Percentiles rank a stretch among this genome's conserved stretches.
Evolutionary conservation across 1,140 invertebrate species (phyloP).

Genomic region (Monomorium pharaonis): DNA sequence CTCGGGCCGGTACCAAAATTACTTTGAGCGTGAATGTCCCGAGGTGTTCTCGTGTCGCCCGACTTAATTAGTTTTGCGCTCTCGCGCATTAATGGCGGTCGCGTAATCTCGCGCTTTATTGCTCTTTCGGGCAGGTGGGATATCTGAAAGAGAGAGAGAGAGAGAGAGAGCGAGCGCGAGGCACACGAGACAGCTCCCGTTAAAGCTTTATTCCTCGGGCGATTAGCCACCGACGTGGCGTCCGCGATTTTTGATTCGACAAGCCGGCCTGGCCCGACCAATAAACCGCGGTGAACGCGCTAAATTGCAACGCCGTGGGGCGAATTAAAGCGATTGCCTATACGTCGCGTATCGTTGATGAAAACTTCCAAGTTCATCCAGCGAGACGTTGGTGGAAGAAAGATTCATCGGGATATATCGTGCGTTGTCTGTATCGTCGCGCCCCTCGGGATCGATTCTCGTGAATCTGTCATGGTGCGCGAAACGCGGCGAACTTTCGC

Average conservation of each 20-base stretch:
- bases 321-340: conserved; percentile 44
- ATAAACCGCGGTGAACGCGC: conserved; percentile 42
- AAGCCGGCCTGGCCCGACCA: conserved; percentile 2
- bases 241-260: conserved; percentile 56
- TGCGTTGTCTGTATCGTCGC: background rate
- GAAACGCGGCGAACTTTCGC: conserved; percentile 10
- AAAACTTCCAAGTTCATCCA: conserved; percentile 31
- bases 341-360: background rate
- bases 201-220: conserved; percentile 53
- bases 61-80: conserved; percentile 80
- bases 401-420: background rate
- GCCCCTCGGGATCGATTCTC: background rate
- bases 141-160: background rate
- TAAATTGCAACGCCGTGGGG: conserved; percentile 59
- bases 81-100: conserved; percentile 76
- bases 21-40: conserved; percentile 74
- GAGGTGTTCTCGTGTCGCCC: conserved; percentile 77
- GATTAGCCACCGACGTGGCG: conserved; percentile 55
- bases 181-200: conserved; percentile 33
- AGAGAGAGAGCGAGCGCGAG: background rate
- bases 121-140: conserved; percentile 77
- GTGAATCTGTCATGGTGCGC: conserved; percentile 35
- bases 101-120: conserved; percentile 72
- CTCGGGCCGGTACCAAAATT: conserved; percentile 64
- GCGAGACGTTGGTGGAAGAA: background rate